Percentiles rank a stretch among this genome's conserved stretches.
phyloP scores from a whole-genome alignment of 2,113 vertebrate species.

The Vanacampus margaritifer region DNA sequence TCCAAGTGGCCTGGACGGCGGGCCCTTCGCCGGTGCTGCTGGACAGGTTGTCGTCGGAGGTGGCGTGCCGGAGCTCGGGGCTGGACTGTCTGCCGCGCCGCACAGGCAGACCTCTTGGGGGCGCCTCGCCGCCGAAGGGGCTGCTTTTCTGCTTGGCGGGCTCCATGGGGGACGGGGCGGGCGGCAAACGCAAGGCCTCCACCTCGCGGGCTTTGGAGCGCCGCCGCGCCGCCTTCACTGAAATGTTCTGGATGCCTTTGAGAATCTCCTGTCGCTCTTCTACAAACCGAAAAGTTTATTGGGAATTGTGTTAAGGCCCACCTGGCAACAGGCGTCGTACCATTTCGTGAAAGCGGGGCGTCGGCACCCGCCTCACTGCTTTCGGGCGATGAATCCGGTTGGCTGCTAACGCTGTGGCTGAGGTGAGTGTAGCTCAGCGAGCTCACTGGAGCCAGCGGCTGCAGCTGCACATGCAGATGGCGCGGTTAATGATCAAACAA shows the following conservation, averaged over 20 bases:
- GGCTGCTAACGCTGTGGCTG: slow-evolving; percentile 77
- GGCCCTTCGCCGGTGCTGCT: slow-evolving; percentile 78
- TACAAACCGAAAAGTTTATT: not conserved
- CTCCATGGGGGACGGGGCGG: slow-evolving; percentile 64
- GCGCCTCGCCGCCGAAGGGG: slow-evolving; percentile 72
- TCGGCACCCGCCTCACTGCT: slow-evolving; percentile 77
- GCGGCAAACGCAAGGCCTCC: slow-evolving; percentile 63
- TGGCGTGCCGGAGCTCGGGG: slow-evolving; percentile 74
- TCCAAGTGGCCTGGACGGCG: slow-evolving; percentile 59
- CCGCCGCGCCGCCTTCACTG: slow-evolving; percentile 71
- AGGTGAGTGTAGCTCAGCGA: slow-evolving; percentile 68
- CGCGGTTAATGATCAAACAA: not conserved
- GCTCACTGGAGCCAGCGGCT: slow-evolving; percentile 64
- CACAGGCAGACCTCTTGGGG: slow-evolving; percentile 33
- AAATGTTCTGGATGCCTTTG: slow-evolving; percentile 75
- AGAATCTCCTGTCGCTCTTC: slow-evolving; percentile 78
- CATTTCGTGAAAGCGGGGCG: slow-evolving; percentile 63
- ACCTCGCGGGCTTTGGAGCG: slow-evolving; percentile 69
- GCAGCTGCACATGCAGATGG: slow-evolving; percentile 42
- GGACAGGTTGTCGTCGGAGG: slow-evolving; percentile 84
- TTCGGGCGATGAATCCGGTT: slow-evolving; percentile 77
- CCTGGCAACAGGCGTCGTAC: slow-evolving; percentile 46
- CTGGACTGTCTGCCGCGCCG: slow-evolving; percentile 69
- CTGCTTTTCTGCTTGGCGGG: slow-evolving; percentile 72
- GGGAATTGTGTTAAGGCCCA: not conserved